phyloP scores from a whole-genome alignment of 2,797 vertebrate genomes.

The Cirrhinus molitorella region DNA sequence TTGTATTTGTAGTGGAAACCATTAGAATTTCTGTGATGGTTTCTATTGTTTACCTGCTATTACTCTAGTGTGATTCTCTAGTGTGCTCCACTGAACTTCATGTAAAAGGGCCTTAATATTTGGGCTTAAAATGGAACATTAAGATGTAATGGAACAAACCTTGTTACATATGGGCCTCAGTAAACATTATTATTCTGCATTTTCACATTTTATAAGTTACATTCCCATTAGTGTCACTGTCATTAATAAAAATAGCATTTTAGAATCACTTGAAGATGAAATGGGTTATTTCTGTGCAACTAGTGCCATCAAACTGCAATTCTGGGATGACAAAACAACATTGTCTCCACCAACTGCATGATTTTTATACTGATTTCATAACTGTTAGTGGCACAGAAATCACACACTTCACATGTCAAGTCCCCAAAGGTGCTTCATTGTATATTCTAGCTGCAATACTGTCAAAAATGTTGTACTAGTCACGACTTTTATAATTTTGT shows the following conservation, averaged over 20 bases:
- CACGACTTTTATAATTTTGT: conserved; percentile 47
- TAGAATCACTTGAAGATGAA: not conserved
- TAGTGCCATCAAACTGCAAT: not conserved
- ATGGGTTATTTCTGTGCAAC: not conserved
- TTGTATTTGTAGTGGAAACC: too few relatives aligned
- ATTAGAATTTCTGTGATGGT: too few relatives aligned
- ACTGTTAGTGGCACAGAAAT: not conserved
- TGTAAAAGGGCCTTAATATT: not conserved
- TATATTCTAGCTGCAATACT: conserved; percentile 16
- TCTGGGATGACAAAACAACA: not conserved
- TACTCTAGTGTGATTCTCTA: too few relatives aligned
- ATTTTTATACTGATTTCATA: conserved; percentile 1
- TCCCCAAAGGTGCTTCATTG: conserved; percentile 25
- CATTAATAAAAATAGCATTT: not conserved
- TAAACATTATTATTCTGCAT: not conserved
- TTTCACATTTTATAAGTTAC: not conserved
- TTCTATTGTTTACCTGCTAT: too few relatives aligned
- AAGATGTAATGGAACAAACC: not conserved
- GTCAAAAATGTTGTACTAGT: conserved; percentile 32
- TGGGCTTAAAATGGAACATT: not conserved
- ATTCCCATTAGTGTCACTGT: not conserved
- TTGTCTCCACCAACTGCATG: not conserved
- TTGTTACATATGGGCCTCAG: not conserved
- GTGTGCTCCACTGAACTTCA: not conserved
- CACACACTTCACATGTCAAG: not conserved